Base-by-base conservation (phyloP, 92 coral and sea anemone genomes). In the Micromussa lordhowensis region DNA sequence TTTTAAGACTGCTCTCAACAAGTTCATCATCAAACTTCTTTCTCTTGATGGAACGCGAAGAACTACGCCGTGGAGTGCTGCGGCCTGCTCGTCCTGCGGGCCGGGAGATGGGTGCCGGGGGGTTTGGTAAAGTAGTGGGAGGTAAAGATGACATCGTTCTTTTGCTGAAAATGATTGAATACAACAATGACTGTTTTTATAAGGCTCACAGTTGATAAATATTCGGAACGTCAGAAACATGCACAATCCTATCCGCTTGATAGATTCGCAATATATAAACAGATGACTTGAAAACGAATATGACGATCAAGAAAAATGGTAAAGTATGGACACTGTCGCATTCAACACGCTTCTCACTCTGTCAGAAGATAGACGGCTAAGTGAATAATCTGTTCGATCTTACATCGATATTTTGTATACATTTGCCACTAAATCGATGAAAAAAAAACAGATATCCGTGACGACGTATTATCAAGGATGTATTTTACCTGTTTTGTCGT, bases 11-110 rank as follows among this genome's bases (percentile, higher is more conserved):
- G 83, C 99, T 97, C 82, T 97, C 99, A 34, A 97, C 99, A 83
- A 97, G 96, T 72, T 97, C 99, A 91, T 97, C 99, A 78, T 97
- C 99, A 97, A 97, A 97, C 91, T 97, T 97, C 87, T 97, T 97
- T 75, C 99, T 84, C 59, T 97, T 97, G 44, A 97, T 97, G 4
- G 99, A 97, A 55, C 99, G 96, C 0, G 99, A 97, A 9, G 99
- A 97, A 44, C 99, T 97, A 76, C 99, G 88, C n/a, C 99, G 91
- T 10, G 99, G 99, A 10, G 99, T 97, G 22, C 88, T 79, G 26
- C 88, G 82, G 28, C 88, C 77, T 17, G 77, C 77, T 44, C 77
- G 30, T 29, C 77, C 77, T 4, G 77, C 82, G 19, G 69, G 88
- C 10, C 82, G 82, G 0, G 88, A 24, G 38, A 85, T 75, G 44